Percentiles rank a stretch among this genome's conserved stretches.
phyloP scores from a whole-genome alignment of 64 coral and sea anemone species.

The Trachythela sp. region DNA sequence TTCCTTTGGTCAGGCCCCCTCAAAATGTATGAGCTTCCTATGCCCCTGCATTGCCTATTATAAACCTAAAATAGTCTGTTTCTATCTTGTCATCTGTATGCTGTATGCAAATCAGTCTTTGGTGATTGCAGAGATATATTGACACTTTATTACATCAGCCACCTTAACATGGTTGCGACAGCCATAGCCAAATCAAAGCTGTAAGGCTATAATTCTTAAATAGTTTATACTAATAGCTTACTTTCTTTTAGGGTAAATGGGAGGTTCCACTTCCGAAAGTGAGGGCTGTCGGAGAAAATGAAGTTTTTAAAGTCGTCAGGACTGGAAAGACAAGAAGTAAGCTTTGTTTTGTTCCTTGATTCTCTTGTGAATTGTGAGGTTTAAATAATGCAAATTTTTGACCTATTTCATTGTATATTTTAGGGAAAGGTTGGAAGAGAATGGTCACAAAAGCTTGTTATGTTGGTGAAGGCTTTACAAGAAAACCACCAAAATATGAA shows the following conservation, averaged over 20 bases:
- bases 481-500: slow-evolving; percentile 98
- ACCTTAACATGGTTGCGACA: too few relatives aligned
- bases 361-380: background rate
- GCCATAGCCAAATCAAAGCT: too few relatives aligned
- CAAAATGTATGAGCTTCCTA: too few relatives aligned
- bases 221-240: background rate
- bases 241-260: slow-evolving; percentile 74
- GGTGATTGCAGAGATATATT: too few relatives aligned
- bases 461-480: slow-evolving; percentile 97
- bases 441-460: slow-evolving; percentile 99
- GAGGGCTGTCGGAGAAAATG: slow-evolving; percentile 88
- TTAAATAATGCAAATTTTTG: background rate
- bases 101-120: too few relatives aligned
- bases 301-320: slow-evolving; percentile 94
- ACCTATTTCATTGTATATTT: background rate
- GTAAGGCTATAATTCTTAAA: too few relatives aligned
- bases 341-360: background rate
- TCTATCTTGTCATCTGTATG: too few relatives aligned
- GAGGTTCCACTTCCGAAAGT: slow-evolving; percentile 97
- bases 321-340: slow-evolving; percentile 94
- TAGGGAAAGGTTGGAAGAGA: slow-evolving; percentile 93
- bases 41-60: too few relatives aligned
- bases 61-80: too few relatives aligned
- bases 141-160: too few relatives aligned
- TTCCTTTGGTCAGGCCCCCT: too few relatives aligned